Base-by-base conservation (phyloP, 2,888 invertebrate species). In the Eupithecia insigniata region DNA sequence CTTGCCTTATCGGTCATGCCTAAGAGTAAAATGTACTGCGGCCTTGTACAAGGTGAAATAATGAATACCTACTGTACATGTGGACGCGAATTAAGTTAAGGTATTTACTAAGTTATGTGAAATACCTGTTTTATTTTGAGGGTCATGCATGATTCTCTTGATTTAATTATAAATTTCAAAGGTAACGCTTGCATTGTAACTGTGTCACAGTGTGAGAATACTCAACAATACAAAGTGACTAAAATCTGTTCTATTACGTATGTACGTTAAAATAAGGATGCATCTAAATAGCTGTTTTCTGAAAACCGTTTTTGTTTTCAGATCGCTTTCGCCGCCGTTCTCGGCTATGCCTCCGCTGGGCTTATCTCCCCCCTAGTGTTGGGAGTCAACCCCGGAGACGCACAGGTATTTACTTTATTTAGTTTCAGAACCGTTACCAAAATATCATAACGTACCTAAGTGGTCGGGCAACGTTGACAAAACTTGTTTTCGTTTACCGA, bases 271-370 rank as follows among this genome's bases (percentile, higher is more conserved):
- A 22, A 22, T 51, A 51, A 51, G 22, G 51, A 51, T 51, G 51
- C 7, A 60, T 1, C 18, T 60, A 30, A 30, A 61, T 66, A 32
- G 34, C 8, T 32, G 26, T 55, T 64, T 34, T 66, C 22, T 66
- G 34, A 66, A 39, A 22, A 64, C 61, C n/a, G 36, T 16, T 62
- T 39, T 71, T 75, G 26, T 12, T 71, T 1, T 2, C 89, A 93
- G 93, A 87, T 93, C 84, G 91, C 89, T 87, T 91, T 93, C 87
- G 87, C 89, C 83, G 93, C 93, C 90, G 81, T 93, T 85, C 86
- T 93, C 89, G 93, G 93, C 92, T 94, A 91, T 86, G 92, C 93
- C 81, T 89, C 93, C 85, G 93, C 93, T 79, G 84, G 90, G 79
- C 84, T 87, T 74, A 83, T 93, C 85, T 82, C 89, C 72, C 92